Base-by-base conservation (phyloP, 2,113 vertebrate species). In the Ophthalmolycus amberensis region DNA sequence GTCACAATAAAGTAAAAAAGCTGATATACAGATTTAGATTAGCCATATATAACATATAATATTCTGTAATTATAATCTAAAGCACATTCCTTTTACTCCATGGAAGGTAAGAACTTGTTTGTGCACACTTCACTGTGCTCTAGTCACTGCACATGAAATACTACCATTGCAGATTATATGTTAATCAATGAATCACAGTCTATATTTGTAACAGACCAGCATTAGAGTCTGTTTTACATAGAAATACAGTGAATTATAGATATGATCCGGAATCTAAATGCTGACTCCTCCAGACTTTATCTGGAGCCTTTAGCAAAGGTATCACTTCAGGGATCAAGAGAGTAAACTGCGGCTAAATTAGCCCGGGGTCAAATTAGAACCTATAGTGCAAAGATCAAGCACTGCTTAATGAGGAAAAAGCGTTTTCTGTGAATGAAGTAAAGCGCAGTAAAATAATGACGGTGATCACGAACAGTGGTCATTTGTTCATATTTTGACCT, bases 1-100 rank as follows among this genome's bases (percentile, higher is more conserved):
- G 50, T 50, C 37, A 46, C 34, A 46, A 15, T 67, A 12, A 71
- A 52, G 34, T n/a, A 34, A 62, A 80, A 1, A 18, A 16, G 15
- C 12, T 29, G 14, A 73, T 16, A 73, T 16, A 50, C 22, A 67
- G 1, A 63, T 75, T 56, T n/a, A 63, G 64, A 86, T 81, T 22
- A 71, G 12, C 8, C 72, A 69, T 9, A 10, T 14, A 67, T 66
- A 54, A 71, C 25, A 15, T 58, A 5, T 67, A 70, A 73, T 48
- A 32, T 32, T 32, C 4, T 32, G 7, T 62, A 46, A 58, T 73
- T 52, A 9, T 59, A 52, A 58, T 73, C 5, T 48, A 27, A 84
- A 85, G 29, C 50, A 65, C 65, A 79, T 86, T 78, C 44, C 54
- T 70, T 82, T 78, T n/a, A 22, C 54, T 82, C 69, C 27, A 18